Percentiles rank a stretch among this genome's conserved stretches.
Evolutionary conservation across 2,113 vertebrate species (phyloP).

Genomic region (Gopherus flavomarginatus): DNA sequence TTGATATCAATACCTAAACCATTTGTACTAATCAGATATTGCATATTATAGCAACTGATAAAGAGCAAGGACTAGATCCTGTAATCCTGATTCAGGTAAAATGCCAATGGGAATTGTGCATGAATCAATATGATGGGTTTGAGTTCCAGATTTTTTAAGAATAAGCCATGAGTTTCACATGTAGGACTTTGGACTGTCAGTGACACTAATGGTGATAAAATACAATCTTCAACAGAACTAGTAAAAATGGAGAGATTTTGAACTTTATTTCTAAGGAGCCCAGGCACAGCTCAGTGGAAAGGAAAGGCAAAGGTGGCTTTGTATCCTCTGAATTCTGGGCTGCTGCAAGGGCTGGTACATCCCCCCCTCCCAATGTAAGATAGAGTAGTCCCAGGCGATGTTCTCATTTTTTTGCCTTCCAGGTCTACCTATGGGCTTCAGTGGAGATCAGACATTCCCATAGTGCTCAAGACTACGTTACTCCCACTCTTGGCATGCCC

Average conservation of each 20-base stretch:
- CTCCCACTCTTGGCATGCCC: not conserved
- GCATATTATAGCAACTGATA: not conserved
- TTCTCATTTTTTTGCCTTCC: not conserved
- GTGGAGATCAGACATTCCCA: not conserved
- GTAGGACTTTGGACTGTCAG: not conserved
- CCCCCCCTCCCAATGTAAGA: not conserved
- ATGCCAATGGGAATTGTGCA: not conserved
- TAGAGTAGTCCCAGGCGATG: not conserved
- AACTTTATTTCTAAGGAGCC: not conserved
- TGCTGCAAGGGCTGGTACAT: not conserved
- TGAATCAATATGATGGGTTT: not conserved
- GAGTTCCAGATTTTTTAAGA: not conserved
- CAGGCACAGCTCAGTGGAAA: accelerated
- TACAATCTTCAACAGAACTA: not conserved
- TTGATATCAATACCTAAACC: conserved; percentile 19
- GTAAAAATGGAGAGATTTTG: not conserved
- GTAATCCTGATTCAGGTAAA: not conserved
- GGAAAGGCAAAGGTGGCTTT: not conserved
- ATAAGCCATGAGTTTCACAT: not conserved
- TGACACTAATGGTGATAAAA: not conserved
- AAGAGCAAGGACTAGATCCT: not conserved
- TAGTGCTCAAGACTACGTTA: not conserved
- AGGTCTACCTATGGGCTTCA: not conserved
- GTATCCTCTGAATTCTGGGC: not conserved
- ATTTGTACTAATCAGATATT: not conserved